Base-by-base conservation (phyloP, 2,797 vertebrate species). In the Hybognathus amarus region DNA sequence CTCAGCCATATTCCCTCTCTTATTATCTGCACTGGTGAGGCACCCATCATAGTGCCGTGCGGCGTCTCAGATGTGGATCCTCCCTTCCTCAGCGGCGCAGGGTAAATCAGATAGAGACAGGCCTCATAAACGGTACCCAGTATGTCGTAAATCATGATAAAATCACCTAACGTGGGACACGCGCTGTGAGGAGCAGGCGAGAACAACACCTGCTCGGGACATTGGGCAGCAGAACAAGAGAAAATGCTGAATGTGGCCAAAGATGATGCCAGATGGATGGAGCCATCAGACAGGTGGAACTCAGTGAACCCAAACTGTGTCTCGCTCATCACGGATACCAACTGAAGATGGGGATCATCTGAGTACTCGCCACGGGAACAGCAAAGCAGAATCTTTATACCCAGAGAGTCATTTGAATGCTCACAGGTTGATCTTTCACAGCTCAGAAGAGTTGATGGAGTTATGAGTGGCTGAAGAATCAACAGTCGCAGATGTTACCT, bases 81-180 rank as follows among this genome's bases (percentile, higher is more conserved):
- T 54, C 50, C n/a, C n/a, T n/a, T 66, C 40, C 74, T 77, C 73
- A 33, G 50, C 3, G 13, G 73, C 1, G 5, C 33, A 17, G 52
- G 38, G 40, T 47, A 70, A 83, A 83, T 50, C 82, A 69, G 82
- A 77, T 68, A 45, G n/a, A 69, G 73, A n/a, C 68, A 12, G 22
- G 33, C n/a, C 52, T 83, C 73, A 66, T 70, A 59, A 83, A 83
- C 10, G 38, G 36, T 73, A n/a, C 17, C 63, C 42, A n/a, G 47
- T 83, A 47, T 15, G 18, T 30, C 18, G 18, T 83, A 82, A 76
- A 82, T 82, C 71, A 76, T 20, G 80, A 76, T 54, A 42, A 75
- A 67, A 68, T 27, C 2, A 64, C 59, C 45, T 17, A 50, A 63
- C 27, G 47, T n/a, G 63, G 40, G 67, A 11, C 38, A 8, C 45